Evolutionary conservation across 2,797 vertebrate genomes (phyloP).

Genomic region (Acanthis flammea): DNA sequence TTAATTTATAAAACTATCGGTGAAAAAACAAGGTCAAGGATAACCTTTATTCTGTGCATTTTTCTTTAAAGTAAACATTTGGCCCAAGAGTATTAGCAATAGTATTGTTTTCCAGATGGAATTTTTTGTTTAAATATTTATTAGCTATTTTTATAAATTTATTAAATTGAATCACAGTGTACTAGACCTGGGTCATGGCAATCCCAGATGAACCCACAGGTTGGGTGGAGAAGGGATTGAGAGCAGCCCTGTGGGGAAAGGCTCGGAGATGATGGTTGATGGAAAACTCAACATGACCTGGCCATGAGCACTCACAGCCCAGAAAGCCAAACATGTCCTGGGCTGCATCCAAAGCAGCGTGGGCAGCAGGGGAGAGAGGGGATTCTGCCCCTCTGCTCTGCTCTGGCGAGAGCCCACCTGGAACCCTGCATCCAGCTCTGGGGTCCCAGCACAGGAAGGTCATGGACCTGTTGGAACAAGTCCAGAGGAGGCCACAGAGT

Average conservation of each 20-base stretch:
- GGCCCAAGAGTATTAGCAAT: neutral
- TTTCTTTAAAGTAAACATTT: neutral
- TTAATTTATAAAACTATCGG: neutral
- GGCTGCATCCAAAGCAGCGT: accelerated
- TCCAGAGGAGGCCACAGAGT: neutral
- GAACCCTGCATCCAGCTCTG: neutral
- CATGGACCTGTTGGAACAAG: accelerated
- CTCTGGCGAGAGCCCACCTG: neutral
- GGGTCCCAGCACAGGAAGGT: no score
- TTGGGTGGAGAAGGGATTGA: accelerated
- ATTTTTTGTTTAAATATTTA: neutral
- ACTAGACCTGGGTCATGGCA: neutral
- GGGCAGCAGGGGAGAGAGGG: neutral
- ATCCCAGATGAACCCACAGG: neutral
- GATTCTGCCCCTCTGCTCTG: neutral
- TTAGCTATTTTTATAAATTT: neutral
- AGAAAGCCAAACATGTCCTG: accelerated
- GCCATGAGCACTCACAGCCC: accelerated
- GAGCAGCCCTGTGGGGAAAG: neutral
- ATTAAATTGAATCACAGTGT: neutral
- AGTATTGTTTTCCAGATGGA: neutral
- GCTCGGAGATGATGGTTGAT: neutral
- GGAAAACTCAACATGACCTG: accelerated
- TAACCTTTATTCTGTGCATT: neutral
- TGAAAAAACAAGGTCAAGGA: neutral